These are phyloP conservation scores for Mellilla xanthometata DNA, from an alignment of 2,888 invertebrate genomes.

Conservation along the genomic window DNA sequence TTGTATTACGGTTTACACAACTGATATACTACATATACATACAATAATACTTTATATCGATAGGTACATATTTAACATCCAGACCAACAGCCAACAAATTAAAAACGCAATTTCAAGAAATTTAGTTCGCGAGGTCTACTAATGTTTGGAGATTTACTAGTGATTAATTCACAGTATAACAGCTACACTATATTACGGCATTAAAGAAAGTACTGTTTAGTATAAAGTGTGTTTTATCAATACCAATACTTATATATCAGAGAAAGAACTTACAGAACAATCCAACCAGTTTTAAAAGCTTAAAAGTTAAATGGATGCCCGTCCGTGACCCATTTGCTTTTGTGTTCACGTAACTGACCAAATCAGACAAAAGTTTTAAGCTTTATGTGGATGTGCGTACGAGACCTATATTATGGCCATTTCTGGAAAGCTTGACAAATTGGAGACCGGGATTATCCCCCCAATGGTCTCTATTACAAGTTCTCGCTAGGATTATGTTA, in stretches of 20 bases:
- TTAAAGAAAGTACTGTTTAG: no score
- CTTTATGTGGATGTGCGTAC: slow-evolving; percentile 14
- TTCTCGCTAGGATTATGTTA: slow-evolving; percentile 34
- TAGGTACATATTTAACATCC: no score
- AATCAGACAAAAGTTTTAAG: slow-evolving; percentile 20
- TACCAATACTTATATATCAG: background rate
- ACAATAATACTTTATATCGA: no score
- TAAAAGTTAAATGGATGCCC: slow-evolving; percentile 10
- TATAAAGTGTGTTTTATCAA: no score
- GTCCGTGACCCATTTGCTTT: slow-evolving; percentile 12
- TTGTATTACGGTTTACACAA: no score
- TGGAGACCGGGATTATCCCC: slow-evolving; percentile 60
- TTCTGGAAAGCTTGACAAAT: slow-evolving; percentile 60
- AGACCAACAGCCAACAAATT: no score
- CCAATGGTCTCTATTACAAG: slow-evolving; percentile 46
- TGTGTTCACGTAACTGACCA: slow-evolving; percentile 18
- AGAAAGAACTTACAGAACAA: background rate
- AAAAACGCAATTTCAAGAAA: no score
- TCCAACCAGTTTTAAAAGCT: slow-evolving; percentile 3
- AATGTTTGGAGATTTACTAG: no score
- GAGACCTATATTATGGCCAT: slow-evolving; percentile 36
- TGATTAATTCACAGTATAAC: no score
- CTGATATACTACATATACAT: no score
- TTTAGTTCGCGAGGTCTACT: no score
- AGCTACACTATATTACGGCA: no score